Conservation (phyloP, 2,113 vertebrate species). For the Gymnarchus niloticus region DNA sequence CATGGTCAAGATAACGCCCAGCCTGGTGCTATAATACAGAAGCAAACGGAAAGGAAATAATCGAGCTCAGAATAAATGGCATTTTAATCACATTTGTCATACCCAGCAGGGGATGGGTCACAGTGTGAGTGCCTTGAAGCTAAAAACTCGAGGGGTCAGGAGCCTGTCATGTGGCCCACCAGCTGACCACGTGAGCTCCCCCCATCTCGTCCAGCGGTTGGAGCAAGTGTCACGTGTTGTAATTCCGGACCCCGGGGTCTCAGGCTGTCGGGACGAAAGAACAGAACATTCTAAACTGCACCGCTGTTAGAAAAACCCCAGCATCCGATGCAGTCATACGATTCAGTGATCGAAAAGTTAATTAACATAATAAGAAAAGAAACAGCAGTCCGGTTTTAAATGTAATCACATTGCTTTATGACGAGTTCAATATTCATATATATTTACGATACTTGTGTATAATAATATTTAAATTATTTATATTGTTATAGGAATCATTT, state of each 20-base stretch:
- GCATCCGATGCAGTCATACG: background rate
- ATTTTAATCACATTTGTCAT: background rate
- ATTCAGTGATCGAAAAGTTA: background rate
- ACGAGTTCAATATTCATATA: too few relatives aligned
- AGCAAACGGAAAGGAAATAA: background rate
- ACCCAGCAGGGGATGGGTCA: background rate
- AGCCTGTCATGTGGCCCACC: background rate
- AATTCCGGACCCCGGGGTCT: background rate
- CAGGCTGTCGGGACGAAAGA: background rate
- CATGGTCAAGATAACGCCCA: background rate
- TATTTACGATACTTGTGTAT: too few relatives aligned
- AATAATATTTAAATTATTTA: too few relatives aligned
- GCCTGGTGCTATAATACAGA: background rate
- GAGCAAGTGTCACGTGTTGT: background rate
- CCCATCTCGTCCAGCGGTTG: background rate
- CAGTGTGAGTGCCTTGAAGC: background rate
- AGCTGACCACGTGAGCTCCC: background rate
- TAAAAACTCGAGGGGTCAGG: background rate
- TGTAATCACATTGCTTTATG: too few relatives aligned
- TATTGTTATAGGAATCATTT: too few relatives aligned
- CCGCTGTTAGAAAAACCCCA: background rate
- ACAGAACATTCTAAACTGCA: background rate
- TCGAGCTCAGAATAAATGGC: background rate
- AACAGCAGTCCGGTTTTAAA: background rate
- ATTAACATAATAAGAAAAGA: background rate